Percentiles rank a stretch among this genome's conserved stretches.
These are phyloP conservation scores for Boloria euphrosyne DNA, from an alignment of 2,888 invertebrate genomes.

Conservation along the genomic window DNA sequence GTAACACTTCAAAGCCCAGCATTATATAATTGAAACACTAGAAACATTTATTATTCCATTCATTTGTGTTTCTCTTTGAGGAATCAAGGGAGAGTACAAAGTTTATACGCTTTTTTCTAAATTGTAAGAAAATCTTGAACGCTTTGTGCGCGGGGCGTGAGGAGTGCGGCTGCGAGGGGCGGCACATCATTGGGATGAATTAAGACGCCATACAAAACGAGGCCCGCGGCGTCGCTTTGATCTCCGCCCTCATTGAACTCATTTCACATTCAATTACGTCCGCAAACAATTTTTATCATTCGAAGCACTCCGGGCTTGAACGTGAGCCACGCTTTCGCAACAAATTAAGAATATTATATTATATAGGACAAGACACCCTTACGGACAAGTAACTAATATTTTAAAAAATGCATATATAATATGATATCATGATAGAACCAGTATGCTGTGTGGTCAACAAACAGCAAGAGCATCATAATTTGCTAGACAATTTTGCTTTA, in stretches of 20 bases:
- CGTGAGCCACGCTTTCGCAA: slow-evolving; percentile 2
- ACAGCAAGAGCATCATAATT: too few relatives aligned
- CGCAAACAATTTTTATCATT: slow-evolving; percentile 49
- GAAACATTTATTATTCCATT: background rate
- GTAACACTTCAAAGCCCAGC: background rate
- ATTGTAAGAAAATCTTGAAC: slow-evolving; percentile 8
- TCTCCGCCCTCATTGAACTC: slow-evolving; percentile 40
- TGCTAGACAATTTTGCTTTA: too few relatives aligned
- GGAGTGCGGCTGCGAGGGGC: slow-evolving; percentile 11
- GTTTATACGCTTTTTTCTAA: background rate
- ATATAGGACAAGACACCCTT: too few relatives aligned
- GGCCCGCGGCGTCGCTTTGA: slow-evolving; percentile 41
- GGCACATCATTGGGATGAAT: slow-evolving; percentile 40
- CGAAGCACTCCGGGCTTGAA: slow-evolving; percentile 15
- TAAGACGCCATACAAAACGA: slow-evolving; percentile 39
- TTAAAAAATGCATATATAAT: too few relatives aligned
- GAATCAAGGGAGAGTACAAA: background rate
- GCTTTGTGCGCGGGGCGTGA: background rate
- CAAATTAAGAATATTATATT: background rate
- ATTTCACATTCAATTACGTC: slow-evolving; percentile 53
- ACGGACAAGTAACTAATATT: too few relatives aligned
- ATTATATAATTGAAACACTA: background rate
- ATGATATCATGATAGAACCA: too few relatives aligned
- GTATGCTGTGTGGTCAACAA: too few relatives aligned
- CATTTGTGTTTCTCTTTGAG: background rate